phyloP scores from a whole-genome alignment of 2,888 invertebrate species.

The Nomada flava region DNA sequence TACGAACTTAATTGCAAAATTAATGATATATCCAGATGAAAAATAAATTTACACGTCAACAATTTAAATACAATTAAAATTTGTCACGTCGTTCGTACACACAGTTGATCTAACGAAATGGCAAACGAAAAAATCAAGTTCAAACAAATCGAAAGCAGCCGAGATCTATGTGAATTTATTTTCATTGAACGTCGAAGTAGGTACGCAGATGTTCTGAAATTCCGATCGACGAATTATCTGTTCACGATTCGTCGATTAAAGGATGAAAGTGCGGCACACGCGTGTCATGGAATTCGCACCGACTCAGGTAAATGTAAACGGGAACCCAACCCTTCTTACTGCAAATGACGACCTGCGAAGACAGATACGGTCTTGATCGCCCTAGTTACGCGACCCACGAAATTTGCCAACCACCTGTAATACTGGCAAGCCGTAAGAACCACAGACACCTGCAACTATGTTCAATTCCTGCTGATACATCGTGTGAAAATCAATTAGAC shows the following conservation, averaged over 20 bases:
- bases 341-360: slow-evolving; percentile 33
- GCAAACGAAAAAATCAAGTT: neutral
- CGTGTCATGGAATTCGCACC: slow-evolving; percentile 47
- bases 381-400: slow-evolving; percentile 52
- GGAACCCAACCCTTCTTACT: slow-evolving; percentile 38
- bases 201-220: slow-evolving; percentile 15
- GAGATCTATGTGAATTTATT: slow-evolving; percentile 22
- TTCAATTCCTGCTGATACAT: slow-evolving; percentile 36
- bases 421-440: slow-evolving; percentile 59
- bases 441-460: slow-evolving; percentile 59
- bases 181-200: slow-evolving; percentile 33
- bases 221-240: slow-evolving; percentile 18
- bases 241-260: slow-evolving; percentile 48
- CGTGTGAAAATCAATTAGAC: slow-evolving; percentile 31
- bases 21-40: too few species aligned
- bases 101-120: neutral
- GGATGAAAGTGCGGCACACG: slow-evolving; percentile 9
- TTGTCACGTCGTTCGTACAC: too few species aligned
- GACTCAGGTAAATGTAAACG: slow-evolving; percentile 42
- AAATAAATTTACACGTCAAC: too few species aligned
- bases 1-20: too few species aligned
- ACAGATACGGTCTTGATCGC: slow-evolving; percentile 56
- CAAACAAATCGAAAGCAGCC: slow-evolving; percentile 12
- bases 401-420: slow-evolving; percentile 63
- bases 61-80: too few species aligned